Percentiles rank a stretch among this genome's conserved stretches.
Conservation (phyloP, 2,113 vertebrate genomes). For the Acanthisitta chloris region DNA sequence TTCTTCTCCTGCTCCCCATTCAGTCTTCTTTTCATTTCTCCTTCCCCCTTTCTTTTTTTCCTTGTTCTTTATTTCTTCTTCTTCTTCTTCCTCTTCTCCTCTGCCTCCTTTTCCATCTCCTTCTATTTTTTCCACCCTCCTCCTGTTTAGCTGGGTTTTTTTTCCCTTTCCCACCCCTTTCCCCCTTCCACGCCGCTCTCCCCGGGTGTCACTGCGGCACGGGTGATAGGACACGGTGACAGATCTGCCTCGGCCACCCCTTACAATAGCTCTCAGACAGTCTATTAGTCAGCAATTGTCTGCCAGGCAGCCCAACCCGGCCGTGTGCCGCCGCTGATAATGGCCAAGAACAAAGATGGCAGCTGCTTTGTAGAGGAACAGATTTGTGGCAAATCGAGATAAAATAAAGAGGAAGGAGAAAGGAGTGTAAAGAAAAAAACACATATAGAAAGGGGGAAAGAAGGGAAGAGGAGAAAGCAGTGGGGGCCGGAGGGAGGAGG, state of each 20-base stretch:
- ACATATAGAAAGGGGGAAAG: not conserved
- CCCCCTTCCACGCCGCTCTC: not conserved
- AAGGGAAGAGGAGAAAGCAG: not conserved
- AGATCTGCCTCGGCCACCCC: slow-evolving; percentile 60
- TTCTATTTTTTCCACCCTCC: not conserved
- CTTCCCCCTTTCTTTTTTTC: fast-evolving
- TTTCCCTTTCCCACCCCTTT: not conserved
- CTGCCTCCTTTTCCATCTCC: too few species aligned
- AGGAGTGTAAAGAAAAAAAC: not conserved
- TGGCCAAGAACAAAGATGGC: slow-evolving; percentile 79
- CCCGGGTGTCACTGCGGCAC: not conserved
- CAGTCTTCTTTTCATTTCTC: fast-evolving
- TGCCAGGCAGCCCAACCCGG: slow-evolving; percentile 60
- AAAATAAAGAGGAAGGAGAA: slow-evolving; percentile 74
- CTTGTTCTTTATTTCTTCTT: fast-evolving
- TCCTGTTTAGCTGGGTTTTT: too few species aligned
- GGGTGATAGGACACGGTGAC: slow-evolving; percentile 64
- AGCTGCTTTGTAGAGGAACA: slow-evolving; percentile 74
- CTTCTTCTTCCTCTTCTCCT: not conserved
- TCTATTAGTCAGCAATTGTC: slow-evolving; percentile 75
- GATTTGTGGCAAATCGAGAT: slow-evolving; percentile 77
- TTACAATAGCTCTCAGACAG: slow-evolving; percentile 72
- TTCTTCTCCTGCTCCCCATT: too few species aligned
- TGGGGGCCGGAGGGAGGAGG: not conserved
- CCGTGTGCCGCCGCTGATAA: slow-evolving; percentile 69